A percentile compares a stretch with the other conserved stretches of the same genome.
phyloP scores from a whole-genome alignment of 2,797 vertebrate genomes.

The Microcaecilia unicolor region DNA sequence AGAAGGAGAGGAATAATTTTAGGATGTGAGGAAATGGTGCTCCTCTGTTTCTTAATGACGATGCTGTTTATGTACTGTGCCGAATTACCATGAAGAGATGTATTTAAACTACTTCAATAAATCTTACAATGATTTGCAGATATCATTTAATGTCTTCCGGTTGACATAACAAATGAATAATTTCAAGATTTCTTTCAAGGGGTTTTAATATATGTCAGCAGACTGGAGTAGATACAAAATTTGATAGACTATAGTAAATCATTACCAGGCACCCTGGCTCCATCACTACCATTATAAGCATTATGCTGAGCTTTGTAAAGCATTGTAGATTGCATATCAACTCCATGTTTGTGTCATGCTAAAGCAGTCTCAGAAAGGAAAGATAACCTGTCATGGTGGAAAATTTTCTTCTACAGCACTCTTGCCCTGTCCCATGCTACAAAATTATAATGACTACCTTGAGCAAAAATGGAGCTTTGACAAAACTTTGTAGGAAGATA shows the following conservation, averaged over 20 bases:
- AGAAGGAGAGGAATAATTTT: slow-evolving; percentile 30
- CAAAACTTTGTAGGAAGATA: no score
- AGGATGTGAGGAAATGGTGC: slow-evolving; percentile 32
- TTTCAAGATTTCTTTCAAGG: slow-evolving; percentile 45
- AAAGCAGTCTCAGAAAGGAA: slow-evolving; percentile 24
- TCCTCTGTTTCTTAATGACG: slow-evolving; percentile 36
- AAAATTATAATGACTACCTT: no score
- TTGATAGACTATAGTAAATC: slow-evolving; percentile 43
- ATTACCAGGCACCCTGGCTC: slow-evolving; percentile 16
- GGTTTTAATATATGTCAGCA: slow-evolving; percentile 47
- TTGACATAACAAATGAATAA: slow-evolving; percentile 54
- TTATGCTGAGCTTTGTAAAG: slow-evolving; percentile 26
- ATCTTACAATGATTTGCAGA: slow-evolving; percentile 49
- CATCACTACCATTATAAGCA: slow-evolving; percentile 12
- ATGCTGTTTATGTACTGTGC: slow-evolving; percentile 22
- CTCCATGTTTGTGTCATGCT: slow-evolving; percentile 17
- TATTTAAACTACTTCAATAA: slow-evolving; percentile 50
- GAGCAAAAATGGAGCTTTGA: no score
- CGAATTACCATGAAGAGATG: slow-evolving; percentile 40
- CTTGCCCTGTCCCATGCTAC: no score
- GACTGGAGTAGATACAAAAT: slow-evolving; percentile 42
- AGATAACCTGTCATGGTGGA: slow-evolving; percentile 19
- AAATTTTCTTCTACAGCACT: slow-evolving; percentile 13
- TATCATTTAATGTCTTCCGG: slow-evolving; percentile 44
- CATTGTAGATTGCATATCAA: slow-evolving; percentile 15